Base-by-base conservation (phyloP, 1,140 invertebrate species). In the Brachionus koreanus region DNA sequence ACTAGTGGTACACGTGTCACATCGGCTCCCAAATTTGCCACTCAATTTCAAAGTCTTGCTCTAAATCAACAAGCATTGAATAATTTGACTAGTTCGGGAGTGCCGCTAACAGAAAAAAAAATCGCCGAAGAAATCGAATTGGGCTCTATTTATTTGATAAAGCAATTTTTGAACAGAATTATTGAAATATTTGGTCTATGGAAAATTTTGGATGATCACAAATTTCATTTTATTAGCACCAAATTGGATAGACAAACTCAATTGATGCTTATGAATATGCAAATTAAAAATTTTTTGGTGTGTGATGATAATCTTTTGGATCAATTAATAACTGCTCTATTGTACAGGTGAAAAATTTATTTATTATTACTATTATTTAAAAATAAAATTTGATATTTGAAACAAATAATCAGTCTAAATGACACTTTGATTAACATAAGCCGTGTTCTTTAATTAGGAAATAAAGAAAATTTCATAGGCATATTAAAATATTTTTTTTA, bases 141-240 rank as follows among this genome's bases (percentile, higher is more conserved):
- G 84, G 91, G 92, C 84, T 95, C 94, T 0, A 87, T 97, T 33
- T 91, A 92, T 82, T 91, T 93, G 19, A 87, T 97, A 1, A 92
- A 92, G 87, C 90, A 92, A 43, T 92, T 96, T 84, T 91, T 96
- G 29, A 91, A 91, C 82, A 92, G 95, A 86, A 91, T 93, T 3
- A 93, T 93, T 85, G 95, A 99, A 89, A 93, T 97, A 84, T 88
- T 98, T 42, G 94, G 93, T 33, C 88, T 98, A n/a, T 97, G 95
- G 94, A 93, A 93, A 86, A 92, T 98, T 49, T 87, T 98, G 0
- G 93, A 92, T 85, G 94, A 97, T 86, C 95, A 98, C 88, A 93
- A 96, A 86, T 93, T 98, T 86, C 93, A 96, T 86, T 90, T 93
- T 35, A 91, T 98, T 13, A 65, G 76, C 13, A 4, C n/a, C n/a